Conservation (phyloP, 1,140 invertebrate species). For the Pararge aegeria region DNA sequence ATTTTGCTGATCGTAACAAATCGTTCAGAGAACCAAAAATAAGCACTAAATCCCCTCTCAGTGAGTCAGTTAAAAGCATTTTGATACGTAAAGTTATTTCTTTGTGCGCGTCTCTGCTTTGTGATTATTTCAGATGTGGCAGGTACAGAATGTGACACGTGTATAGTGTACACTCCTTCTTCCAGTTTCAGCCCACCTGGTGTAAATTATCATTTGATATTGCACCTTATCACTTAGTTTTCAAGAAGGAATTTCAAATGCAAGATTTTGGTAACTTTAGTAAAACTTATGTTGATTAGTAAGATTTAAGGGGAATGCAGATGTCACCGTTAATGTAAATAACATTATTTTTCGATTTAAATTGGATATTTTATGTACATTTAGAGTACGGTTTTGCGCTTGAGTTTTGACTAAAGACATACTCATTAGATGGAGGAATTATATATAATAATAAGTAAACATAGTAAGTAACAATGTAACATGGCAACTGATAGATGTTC, state of each 20-base stretch:
- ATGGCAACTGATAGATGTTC: no score
- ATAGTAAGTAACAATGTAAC: no score
- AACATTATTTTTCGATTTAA: no score
- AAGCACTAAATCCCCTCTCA: slow-evolving; percentile 16
- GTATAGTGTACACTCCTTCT: slow-evolving; percentile 4
- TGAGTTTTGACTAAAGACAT: no score
- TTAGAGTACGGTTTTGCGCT: no score
- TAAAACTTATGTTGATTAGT: background rate
- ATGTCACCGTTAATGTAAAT: no score
- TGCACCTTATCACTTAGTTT: background rate
- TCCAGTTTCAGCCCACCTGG: background rate
- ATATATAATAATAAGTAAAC: no score
- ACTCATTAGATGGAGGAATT: no score
- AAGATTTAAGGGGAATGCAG: background rate
- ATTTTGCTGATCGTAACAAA: background rate
- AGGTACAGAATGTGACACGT: slow-evolving; percentile 36
- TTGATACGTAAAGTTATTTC: slow-evolving; percentile 29
- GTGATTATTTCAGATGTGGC: slow-evolving; percentile 39
- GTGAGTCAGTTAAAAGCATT: slow-evolving; percentile 22
- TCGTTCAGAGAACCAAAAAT: background rate
- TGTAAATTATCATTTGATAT: background rate
- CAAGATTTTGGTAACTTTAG: background rate
- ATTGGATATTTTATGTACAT: no score
- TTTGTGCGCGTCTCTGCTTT: slow-evolving; percentile 34
- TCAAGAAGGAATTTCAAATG: background rate